Conservation (phyloP, 2,888 invertebrate genomes). For the Oxytorus armatus region DNA sequence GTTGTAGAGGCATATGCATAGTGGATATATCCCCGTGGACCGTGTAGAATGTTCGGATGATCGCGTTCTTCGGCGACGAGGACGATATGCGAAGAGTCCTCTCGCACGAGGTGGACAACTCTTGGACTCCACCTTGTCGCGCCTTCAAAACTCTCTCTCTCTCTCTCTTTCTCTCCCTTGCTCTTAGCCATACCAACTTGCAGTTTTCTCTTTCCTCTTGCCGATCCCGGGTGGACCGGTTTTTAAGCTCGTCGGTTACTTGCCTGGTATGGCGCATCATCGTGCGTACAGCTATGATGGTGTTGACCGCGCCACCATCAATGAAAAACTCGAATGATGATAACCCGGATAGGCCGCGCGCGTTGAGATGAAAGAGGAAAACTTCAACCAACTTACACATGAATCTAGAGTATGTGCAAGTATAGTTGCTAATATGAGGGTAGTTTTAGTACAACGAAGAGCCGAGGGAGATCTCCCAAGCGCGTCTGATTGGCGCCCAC, state of each 20-base stretch:
- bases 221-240: slow-evolving; percentile 52
- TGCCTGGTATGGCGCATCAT: not conserved
- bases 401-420: not conserved
- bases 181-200: slow-evolving; percentile 38
- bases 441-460: slow-evolving; percentile 12
- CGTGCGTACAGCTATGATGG: not conserved
- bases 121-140: slow-evolving; percentile 10
- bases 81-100: slow-evolving; percentile 25
- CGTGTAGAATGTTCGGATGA: slow-evolving; percentile 13
- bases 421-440: not conserved
- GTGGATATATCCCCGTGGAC: slow-evolving; percentile 2
- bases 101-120: slow-evolving; percentile 14
- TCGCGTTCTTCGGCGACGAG: slow-evolving; percentile 16
- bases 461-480: slow-evolving; percentile 43
- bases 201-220: slow-evolving; percentile 30
- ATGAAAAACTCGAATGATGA: slow-evolving; percentile 82
- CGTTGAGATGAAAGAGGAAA: not conserved
- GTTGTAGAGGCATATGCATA: slow-evolving; percentile 2
- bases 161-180: slow-evolving; percentile 18
- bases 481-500: slow-evolving; percentile 66
- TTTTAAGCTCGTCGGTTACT: slow-evolving; percentile 36
- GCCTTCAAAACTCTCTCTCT: slow-evolving; percentile 43
- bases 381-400: not conserved
- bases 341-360: slow-evolving; percentile 72
- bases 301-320: slow-evolving; percentile 74